A percentile compares a stretch with the other conserved stretches of the same genome.
Evolutionary conservation across 2,797 vertebrate species (phyloP).

Genomic region (Acanthiza pusilla): DNA sequence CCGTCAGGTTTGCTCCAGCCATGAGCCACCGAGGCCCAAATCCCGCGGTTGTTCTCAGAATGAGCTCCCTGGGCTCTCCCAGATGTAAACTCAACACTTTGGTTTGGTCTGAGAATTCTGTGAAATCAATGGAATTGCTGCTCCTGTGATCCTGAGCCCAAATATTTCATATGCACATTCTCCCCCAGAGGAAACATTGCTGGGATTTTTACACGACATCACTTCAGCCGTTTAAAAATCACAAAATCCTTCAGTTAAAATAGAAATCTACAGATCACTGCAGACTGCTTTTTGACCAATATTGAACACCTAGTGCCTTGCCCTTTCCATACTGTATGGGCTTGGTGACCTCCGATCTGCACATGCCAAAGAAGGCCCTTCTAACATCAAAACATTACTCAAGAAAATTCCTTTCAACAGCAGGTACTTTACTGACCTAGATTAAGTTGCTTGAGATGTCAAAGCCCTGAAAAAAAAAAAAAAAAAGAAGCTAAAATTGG

Average conservation of each 20-base stretch:
- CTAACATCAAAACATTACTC: constrained; percentile 68
- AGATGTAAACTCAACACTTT: not conserved
- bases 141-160: not conserved
- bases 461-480: constrained; percentile 45
- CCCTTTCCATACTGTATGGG: not conserved
- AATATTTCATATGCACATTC: not conserved
- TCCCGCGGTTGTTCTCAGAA: not conserved
- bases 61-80: not conserved
- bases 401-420: constrained; percentile 67
- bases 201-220: not conserved
- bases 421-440: constrained; percentile 68
- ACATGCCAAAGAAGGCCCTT: constrained; percentile 46
- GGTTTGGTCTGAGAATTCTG: not conserved
- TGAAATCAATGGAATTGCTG: not conserved
- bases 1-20: not conserved
- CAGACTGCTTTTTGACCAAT: constrained; percentile 18
- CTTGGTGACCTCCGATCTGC: constrained; percentile 29
- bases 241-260: not conserved
- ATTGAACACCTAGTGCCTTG: not conserved
- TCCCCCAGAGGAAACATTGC: not conserved
- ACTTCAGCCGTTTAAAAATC: not conserved
- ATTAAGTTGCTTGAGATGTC: constrained; percentile 68
- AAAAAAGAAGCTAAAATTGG: constrained; percentile 42
- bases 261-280: not conserved
- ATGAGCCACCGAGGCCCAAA: not conserved